Base-by-base conservation (phyloP, 2,113 vertebrate genomes). In the Brachyhypopomus occidentalis region DNA sequence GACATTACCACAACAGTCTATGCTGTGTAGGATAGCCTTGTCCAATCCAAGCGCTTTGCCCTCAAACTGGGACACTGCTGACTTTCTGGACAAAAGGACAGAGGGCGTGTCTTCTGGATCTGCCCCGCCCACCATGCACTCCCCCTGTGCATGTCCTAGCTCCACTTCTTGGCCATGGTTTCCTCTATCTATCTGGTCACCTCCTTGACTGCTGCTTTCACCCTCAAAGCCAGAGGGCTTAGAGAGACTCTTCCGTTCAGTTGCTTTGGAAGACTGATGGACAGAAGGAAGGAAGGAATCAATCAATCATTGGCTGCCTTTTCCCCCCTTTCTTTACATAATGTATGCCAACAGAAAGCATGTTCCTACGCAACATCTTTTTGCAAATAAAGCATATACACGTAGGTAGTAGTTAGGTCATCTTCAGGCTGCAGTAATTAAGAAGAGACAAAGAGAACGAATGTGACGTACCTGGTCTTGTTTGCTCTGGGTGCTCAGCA, bases 21-120 rank as follows among this genome's bases (percentile, higher is more conserved):
- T 99, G 87, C 98, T 99, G 22, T 99, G 96, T 82, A 99, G 94
- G 85, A 99, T 95, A 77, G 97, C 97, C 90, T 99, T 99, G 88
- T 99, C 97, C 86, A 99, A 90, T 30, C 97, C 97, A 70, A 99
- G 89, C 1, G 97, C 97, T 93, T 98, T 98, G 84, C 97, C 96
- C 90, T 99, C 98, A 90, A 99, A 98, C 86, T 98, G 96, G 4
- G 95, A 95, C 85, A 97, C 78, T n/a, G 96, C 96, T 0, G 94
- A 95, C 89, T 97, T 98, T 83, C 96, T 93, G 87, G 95, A 96
- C 89, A 96, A 91, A 87, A 97, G 93, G n/a, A 94, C 91, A 0
- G 95, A 93, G 19, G 96, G 84, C 7, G 92, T 90, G 30, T 98
- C 97, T n/a, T 98, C 97, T 0, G 93, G 89, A 27, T 98, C 97